Evolutionary conservation across 2,113 vertebrate genomes (phyloP), one percentile per base, ranked within the genome.

Genomic region (Corydoras maculifer): DNA sequence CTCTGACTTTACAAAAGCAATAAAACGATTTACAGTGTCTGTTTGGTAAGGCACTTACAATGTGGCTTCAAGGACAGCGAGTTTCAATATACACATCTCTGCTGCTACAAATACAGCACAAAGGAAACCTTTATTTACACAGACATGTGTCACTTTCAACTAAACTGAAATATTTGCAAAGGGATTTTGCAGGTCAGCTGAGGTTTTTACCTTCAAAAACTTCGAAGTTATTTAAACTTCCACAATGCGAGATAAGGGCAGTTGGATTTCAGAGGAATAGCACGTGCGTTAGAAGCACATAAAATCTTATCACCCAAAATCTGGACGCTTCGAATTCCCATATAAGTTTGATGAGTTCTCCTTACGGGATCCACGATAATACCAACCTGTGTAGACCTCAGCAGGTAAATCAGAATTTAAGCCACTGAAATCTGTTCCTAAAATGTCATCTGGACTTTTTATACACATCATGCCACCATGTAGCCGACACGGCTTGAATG

Each of bases 41-140:
- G 57, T 5, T 43, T 43, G 18, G 62, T 18, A 51, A 62, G 58
- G 65, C 55, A n/a, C 53, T 68, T 65, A 66, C 65, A 63, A 31
- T 77, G 57, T 57, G 59, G 53, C 55, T 64, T 74, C 51, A 78
- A 25, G 66, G 70, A 51, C 53, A 60, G 71, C 15, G 54, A 55
- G 66, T 73, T 79, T 62, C 62, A 60, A 79, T 79, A 65, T 73
- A 63, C 43, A 49, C 58, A 65, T 58, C 32, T 10, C 29, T 49
- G 59, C 67, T 57, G 57, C 58, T 61, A 29, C 69, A 18, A 8
- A 73, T 30, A 73, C 12, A 55, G 49, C n/a, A 54, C 25, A 50
- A 12, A 31, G 25, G 58, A 64, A 48, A 43, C 53, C 50, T 54
- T 65, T 49, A 69, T 54, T 73, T 65, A 77, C 25, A 62, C 66